phyloP scores from a whole-genome alignment of 2,888 invertebrate species.

The Syrista parreyssii region DNA sequence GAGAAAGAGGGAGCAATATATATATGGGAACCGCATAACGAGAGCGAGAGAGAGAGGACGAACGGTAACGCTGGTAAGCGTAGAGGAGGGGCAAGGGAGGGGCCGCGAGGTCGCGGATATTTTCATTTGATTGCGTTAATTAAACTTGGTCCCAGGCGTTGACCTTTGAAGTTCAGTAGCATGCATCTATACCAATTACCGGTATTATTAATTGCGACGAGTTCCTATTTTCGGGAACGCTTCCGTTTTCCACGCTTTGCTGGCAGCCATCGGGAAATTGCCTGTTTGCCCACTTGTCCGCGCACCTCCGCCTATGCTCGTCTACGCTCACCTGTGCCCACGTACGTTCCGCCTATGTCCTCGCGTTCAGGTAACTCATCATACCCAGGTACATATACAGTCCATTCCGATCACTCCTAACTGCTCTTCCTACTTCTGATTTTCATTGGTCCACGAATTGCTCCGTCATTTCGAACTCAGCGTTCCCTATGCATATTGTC shows the following conservation, averaged over 20 bases:
- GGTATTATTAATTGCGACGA: conserved; percentile 43
- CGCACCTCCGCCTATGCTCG: neutral
- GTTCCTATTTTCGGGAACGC: conserved; percentile 4
- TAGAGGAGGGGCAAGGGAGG: neutral
- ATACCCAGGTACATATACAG: neutral
- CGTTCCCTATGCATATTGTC: neutral
- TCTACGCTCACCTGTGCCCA: neutral
- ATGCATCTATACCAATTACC: conserved; percentile 48
- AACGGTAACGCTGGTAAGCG: neutral
- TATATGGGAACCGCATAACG: neutral
- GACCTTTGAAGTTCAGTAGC: conserved; percentile 57
- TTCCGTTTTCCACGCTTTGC: neutral
- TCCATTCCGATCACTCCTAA: neutral
- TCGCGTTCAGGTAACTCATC: neutral
- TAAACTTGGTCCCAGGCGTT: conserved; percentile 49
- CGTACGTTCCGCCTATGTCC: neutral
- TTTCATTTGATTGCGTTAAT: conserved; percentile 62
- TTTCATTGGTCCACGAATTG: neutral
- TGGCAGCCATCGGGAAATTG: neutral
- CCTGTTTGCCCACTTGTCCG: neutral
- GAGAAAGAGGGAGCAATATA: neutral
- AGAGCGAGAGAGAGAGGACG: neutral
- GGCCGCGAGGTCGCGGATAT: conserved; percentile 47
- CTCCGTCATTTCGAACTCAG: neutral
- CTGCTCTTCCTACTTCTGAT: neutral